A percentile compares a stretch with the other conserved stretches of the same genome.
Conservation (phyloP, 2,797 vertebrate species). For the Phataginus tricuspis region DNA sequence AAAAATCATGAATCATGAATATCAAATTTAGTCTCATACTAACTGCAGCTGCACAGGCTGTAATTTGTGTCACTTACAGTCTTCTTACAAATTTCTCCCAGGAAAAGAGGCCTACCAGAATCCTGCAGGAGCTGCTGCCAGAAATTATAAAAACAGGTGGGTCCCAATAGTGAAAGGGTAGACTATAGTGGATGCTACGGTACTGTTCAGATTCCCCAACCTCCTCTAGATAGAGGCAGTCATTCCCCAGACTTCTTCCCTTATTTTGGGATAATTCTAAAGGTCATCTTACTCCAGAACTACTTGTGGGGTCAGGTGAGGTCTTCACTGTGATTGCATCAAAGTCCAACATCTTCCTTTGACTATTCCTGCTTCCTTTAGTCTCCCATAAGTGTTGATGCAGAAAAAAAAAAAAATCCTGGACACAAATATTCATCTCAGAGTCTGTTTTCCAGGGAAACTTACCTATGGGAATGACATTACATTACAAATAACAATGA, state of each 20-base stretch:
- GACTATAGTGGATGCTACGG: accelerated
- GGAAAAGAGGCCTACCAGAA: background rate
- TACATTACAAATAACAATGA: background rate
- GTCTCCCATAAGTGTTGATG: background rate
- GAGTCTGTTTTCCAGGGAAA: background rate
- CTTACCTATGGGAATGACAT: background rate
- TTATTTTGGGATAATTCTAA: background rate
- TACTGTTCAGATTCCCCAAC: background rate
- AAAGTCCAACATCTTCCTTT: background rate
- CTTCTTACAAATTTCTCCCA: background rate
- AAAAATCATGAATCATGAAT: background rate
- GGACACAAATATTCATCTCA: background rate
- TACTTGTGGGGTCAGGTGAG: background rate
- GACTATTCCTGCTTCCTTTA: background rate
- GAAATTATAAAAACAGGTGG: background rate
- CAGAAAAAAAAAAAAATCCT: background rate
- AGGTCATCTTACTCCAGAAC: background rate
- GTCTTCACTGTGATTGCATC: background rate
- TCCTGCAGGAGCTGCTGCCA: background rate
- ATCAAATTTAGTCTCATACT: background rate
- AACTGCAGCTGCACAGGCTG: background rate
- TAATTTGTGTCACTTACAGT: background rate
- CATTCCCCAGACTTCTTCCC: background rate
- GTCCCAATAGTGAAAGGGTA: background rate
- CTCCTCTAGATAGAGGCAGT: background rate